Conservation (phyloP, 2,888 invertebrate genomes). For the Aethes cnicana region DNA sequence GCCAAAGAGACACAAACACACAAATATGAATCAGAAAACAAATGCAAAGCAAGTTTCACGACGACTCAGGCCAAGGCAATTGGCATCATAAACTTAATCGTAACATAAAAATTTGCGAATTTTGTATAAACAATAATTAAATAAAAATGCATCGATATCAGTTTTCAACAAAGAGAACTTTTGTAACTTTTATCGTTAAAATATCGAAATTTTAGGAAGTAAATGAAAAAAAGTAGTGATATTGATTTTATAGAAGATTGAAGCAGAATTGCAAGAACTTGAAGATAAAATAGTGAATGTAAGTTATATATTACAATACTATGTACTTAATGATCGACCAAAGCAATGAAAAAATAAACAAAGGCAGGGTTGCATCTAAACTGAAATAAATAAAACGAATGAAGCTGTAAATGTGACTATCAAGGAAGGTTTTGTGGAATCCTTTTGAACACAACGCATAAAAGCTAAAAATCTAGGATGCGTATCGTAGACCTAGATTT, state of each 20-base stretch:
- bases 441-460: conserved; percentile 18
- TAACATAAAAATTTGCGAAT: conserved; percentile 17
- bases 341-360: conserved; percentile 26
- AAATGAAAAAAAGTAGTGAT: too few species aligned
- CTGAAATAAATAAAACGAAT: neutral
- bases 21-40: neutral
- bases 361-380: conserved; percentile 23
- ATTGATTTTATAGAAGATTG: too few species aligned
- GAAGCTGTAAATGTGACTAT: conserved; percentile 20
- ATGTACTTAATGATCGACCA: conserved; percentile 14
- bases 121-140: conserved; percentile 11
- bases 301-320: conserved; percentile 3
- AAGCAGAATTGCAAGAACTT: too few species aligned
- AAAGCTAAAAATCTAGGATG: conserved; percentile 29
- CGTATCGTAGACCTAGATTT: conserved; percentile 20
- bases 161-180: neutral
- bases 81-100: conserved; percentile 17
- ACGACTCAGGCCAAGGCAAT: conserved; percentile 4
- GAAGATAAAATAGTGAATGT: neutral
- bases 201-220: neutral
- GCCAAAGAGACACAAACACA: conserved; percentile 22
- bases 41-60: neutral
- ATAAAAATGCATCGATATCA: neutral
- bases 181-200: neutral
- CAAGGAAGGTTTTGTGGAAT: conserved; percentile 36